Evolutionary conservation across 2,113 vertebrate species (phyloP).

Genomic region (Gnathonemus echidnorhynchus): DNA sequence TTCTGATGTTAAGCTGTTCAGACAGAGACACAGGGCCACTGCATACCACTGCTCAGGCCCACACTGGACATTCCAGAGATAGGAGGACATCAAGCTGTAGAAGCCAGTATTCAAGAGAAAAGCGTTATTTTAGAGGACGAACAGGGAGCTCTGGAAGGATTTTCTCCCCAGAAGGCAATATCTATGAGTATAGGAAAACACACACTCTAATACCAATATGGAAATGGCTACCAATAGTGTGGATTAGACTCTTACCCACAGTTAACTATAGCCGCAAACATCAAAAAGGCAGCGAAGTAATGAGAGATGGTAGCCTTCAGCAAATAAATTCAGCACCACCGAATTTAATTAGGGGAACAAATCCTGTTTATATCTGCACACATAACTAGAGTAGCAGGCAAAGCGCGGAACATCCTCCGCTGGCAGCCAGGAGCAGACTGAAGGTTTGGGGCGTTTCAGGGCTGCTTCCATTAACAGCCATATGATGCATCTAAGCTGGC

Average conservation of each 20-base stretch:
- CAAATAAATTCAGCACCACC: neutral
- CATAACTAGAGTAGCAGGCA: neutral
- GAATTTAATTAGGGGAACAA: neutral
- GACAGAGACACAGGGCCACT: constrained; percentile 8
- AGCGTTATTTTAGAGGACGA: constrained; percentile 24
- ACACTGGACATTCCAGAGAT: constrained; percentile 23
- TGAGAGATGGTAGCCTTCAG: neutral
- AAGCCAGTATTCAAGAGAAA: constrained; percentile 30
- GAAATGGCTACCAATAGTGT: neutral
- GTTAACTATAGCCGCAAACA: neutral
- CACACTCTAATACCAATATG: neutral
- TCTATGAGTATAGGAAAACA: neutral
- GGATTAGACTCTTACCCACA: neutral
- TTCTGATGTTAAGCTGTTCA: constrained; percentile 35
- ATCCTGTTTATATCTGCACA: neutral
- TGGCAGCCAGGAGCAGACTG: neutral
- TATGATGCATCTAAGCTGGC: neutral
- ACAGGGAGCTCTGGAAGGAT: neutral
- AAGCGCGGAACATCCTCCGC: neutral
- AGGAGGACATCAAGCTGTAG: constrained; percentile 32
- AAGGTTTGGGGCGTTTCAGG: neutral
- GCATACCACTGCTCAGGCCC: constrained; percentile 21
- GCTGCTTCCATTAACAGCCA: neutral
- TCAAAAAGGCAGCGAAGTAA: neutral
- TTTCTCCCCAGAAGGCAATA: neutral